Base-by-base conservation (phyloP, 2,888 invertebrate species). In the Agrotis segetum region DNA sequence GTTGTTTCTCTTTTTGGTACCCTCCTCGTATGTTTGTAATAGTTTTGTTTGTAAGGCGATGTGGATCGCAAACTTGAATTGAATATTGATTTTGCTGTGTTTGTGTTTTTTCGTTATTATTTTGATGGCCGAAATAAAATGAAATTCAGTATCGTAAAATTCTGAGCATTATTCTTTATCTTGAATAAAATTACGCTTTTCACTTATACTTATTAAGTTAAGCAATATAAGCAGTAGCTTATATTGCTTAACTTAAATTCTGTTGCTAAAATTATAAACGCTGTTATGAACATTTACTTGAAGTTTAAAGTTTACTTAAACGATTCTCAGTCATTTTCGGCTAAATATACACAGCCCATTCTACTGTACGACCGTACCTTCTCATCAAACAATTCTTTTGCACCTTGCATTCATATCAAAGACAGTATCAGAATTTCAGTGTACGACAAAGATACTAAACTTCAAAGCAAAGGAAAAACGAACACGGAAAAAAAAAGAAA, bases 1-100 rank as follows among this genome's bases (percentile, higher is more conserved):
- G 50, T 47, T 66, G 62, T 76, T 71, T 17, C 24, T 49, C 34
- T 50, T 65, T 74, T 69, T 52, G 34, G 49, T 58, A 64, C 44
- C 13, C 56, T 56, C 9, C 19, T 4, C n/a, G 59, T 67, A 49
- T 53, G 49, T 76, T 68, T 29, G 47, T 49, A 19, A 29, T 56
- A 50, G 55, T 73, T 68, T 61, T 52, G 46, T 55, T 71, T 69
- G 53, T 1, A 47, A 65, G 16, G 34, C 65, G 56, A 17, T 50
- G 14, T 19, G 9, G 34, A 50, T 49, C n/a, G n/a, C 49, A 53
- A 34, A 66, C 46, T 77, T 64, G 53, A 71, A 47, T 64, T 77
- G 63, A 53, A 64, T 64, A 71, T 75, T 64, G 75, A 60, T 75
- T 71, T 34, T 34, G 71, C 58, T 49, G 52, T 17, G 13, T 11